Evolutionary conservation across 2,113 vertebrate genomes (phyloP), one percentile per base, ranked within the genome.

Genomic region (Gorsachius goisagi): DNA sequence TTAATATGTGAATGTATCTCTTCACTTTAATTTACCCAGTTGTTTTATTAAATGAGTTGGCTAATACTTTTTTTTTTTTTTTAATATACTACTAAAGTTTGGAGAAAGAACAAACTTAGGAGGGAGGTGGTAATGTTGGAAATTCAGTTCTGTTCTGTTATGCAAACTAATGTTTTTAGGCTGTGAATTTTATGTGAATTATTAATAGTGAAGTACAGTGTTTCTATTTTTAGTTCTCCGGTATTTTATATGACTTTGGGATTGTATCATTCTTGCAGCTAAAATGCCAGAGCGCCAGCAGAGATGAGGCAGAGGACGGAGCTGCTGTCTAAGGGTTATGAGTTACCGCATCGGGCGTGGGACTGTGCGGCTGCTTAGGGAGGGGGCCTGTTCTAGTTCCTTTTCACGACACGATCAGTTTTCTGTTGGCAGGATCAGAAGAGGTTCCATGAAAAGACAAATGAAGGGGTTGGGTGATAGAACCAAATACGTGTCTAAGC

Each of bases 1-100:
- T 74, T 75, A 88, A 93, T 90, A 77, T 56, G 56, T 92, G 86
- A 94, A 64, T 84, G 72, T 86, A 35, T 86, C 47, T 85, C 81
- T 79, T 95, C 76, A 52, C 52, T 87, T 84, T 55, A 47, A 66
- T 79, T 90, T 93, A 83, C n/a, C 15, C 32, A 27, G 15, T 71
- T 60, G 33, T 89, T 77, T 58, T 59, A 75, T 72, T 93, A 60
- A 85, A 64, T 63, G 12, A 90, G 47, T 77, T 67, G 56, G 12
- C 33, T 64, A 63, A 74, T 69, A n/a, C 17, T 27, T 39, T 32
- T 47, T 37, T 68, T 67, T 62, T 68, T 56, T 49, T 83, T 59
- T 37, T 4, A 33, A 56, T 78, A 21, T 8, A 49, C 12, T 53
- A 3, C 50, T 78, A 32, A 33, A 58, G 13, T 60, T 53, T 77